Conservation (phyloP, 30 jellyfish, hydroid and myxozoan species). For the Turritopsis dohrnii region DNA sequence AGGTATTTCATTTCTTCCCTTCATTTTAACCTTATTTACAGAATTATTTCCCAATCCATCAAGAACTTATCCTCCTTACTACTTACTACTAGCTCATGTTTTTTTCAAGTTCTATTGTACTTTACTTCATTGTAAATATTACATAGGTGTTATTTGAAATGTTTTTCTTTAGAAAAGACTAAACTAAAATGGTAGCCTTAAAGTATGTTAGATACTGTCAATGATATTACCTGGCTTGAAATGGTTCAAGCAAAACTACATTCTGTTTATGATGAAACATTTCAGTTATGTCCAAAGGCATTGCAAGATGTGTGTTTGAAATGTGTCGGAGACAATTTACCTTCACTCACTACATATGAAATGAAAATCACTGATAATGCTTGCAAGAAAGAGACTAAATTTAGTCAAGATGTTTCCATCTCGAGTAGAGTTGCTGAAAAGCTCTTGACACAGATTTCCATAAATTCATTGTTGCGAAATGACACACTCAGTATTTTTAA, state of each 20-base stretch:
- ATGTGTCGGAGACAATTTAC: not conserved
- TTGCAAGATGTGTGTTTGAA: conserved; percentile 33
- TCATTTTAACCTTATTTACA: no score
- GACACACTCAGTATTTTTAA: conserved; percentile 18
- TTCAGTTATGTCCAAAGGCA: conserved; percentile 19
- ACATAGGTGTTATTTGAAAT: no score
- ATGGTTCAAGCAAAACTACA: conserved; percentile 40
- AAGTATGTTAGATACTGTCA: no score
- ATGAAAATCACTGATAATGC: not conserved
- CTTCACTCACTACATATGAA: conserved; percentile 9
- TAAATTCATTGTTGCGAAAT: not conserved
- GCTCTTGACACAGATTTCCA: conserved; percentile 16
- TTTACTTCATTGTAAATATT: no score
- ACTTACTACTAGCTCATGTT: no score
- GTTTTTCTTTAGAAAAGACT: no score
- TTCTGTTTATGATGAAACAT: conserved; percentile 34
- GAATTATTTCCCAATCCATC: no score
- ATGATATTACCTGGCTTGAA: not conserved
- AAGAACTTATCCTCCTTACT: no score
- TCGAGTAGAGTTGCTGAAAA: conserved; percentile 34
- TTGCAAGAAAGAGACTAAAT: not conserved
- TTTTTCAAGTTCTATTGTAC: no score
- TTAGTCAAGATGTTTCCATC: conserved; percentile 5
- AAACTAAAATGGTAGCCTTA: no score
- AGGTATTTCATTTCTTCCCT: no score